Evolutionary conservation across 1,140 invertebrate genomes (phyloP).

Genomic region (Sminthurides bifidus): DNA sequence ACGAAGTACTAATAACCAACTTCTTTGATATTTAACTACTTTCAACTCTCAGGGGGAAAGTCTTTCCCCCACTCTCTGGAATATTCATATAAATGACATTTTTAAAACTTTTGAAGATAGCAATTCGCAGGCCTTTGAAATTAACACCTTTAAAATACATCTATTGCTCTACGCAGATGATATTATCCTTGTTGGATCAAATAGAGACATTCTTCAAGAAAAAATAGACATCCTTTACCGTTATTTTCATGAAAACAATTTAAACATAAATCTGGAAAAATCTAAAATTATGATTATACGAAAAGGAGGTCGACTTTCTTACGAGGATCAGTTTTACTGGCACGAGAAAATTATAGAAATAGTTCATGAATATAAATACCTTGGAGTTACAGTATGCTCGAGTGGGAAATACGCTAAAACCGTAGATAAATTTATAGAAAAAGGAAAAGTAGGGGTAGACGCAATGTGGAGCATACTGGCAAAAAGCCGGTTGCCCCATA

Average conservation of each 20-base stretch:
- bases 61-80: slow-evolving; percentile 26
- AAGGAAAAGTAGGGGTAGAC: neutral
- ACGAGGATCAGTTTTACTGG: neutral
- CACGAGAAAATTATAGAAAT: slow-evolving; percentile 2
- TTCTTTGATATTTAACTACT: too few relatives aligned
- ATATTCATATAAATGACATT: slow-evolving; percentile 26
- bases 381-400: neutral
- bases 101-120: neutral
- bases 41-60: slow-evolving; percentile 33
- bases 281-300: slow-evolving; percentile 12
- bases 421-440: neutral
- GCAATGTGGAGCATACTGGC: neutral
- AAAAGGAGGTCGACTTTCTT: neutral
- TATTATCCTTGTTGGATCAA: neutral
- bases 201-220: neutral
- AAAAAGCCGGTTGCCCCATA: neutral
- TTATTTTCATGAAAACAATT: slow-evolving; percentile 3
- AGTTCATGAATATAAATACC: slow-evolving; percentile 7
- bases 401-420: neutral
- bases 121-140: neutral
- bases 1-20: too few relatives aligned
- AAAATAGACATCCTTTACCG: slow-evolving; percentile 9
- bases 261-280: slow-evolving; percentile 14
- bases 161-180: slow-evolving; percentile 17
- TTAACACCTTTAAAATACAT: neutral